Base-by-base conservation (phyloP, 2,113 vertebrate genomes). In the Cyphotilapia sp. region DNA sequence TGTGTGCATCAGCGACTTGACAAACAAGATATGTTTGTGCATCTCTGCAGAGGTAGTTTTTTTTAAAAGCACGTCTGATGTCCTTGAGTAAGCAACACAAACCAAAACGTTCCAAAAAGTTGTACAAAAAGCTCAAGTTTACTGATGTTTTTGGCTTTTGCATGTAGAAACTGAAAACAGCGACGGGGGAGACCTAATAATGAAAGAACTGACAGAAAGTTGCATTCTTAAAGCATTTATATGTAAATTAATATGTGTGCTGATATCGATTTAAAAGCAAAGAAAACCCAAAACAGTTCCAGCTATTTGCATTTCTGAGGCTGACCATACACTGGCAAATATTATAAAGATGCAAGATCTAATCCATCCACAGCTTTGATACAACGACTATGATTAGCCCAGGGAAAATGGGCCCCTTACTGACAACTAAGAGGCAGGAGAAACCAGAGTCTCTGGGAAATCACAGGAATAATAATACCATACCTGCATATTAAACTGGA, bases 401-500 rank as follows among this genome's bases (percentile, higher is more conserved):
- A 27, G 90, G 90, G 91, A 80, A 80, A 90, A 80, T 12, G 56
- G 88, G 85, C 33, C 90, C 78, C 71, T 89, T 12, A 92, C 91
- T 83, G 93, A 88, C 85, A 85, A 83, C 81, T 78, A 83, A 89
- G 85, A 90, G 89, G 87, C 49, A n/a, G 74, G 61, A 88, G 82
- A 95, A 95, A 89, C 56, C 57, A 14, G 82, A 66, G 63, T 81
- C 74, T 84, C 47, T 66, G 69, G 63, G 66, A 94, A 93, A 95
- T 89, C 76, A 92, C 3, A 90, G 86, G 59, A 90, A 93, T 80
- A 91, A 92, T 27, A 88, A 89, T 78, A 84, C 88, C 96, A 57
- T 97, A 98, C 98, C 98, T 97, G 97, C 96, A 97, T 90, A 95
- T 96, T 95, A 98, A 96, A 96, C 97, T 97, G 97, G 96, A 82